phyloP scores from a whole-genome alignment of 1,140 invertebrate genomes.

The Anoplophora glabripennis region DNA sequence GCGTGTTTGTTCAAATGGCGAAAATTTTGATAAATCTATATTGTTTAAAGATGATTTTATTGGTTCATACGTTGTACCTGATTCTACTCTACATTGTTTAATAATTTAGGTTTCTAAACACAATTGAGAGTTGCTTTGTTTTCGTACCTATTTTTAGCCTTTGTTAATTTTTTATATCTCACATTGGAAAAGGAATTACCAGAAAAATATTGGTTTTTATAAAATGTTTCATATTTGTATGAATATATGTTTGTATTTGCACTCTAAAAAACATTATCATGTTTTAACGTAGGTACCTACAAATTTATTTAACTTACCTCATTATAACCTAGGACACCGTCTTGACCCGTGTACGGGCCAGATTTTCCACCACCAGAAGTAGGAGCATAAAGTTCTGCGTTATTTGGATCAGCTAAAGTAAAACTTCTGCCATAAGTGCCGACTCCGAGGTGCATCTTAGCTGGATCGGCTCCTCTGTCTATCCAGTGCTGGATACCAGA shows the following conservation, averaged over 20 bases:
- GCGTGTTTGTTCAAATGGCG: too few species aligned
- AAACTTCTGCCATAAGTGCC: constrained; percentile 66
- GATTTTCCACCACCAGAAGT: constrained; percentile 54
- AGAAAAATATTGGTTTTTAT: neutral
- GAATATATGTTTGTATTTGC: neutral
- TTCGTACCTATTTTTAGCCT: too few species aligned
- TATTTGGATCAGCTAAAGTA: constrained; percentile 51
- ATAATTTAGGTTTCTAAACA: too few species aligned
- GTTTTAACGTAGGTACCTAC: too few species aligned
- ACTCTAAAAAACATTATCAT: constrained; percentile 13
- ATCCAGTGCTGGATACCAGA: constrained; percentile 35
- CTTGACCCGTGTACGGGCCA: constrained; percentile 56
- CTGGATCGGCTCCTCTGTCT: constrained; percentile 48
- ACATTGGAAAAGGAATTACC: neutral
- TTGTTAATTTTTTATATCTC: too few species aligned
- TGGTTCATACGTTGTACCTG: too few species aligned
- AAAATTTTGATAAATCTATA: too few species aligned
- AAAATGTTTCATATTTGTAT: neutral
- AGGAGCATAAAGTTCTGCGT: constrained; percentile 55
- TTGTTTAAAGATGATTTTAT: too few species aligned
- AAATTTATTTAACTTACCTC: constrained; percentile 60
- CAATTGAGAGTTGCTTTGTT: too few species aligned
- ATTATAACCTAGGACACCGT: constrained; percentile 61
- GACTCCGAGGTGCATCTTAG: constrained; percentile 65
- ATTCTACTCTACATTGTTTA: too few species aligned